These are phyloP conservation scores for Drosophila yakuba DNA, from an alignment of 1,140 invertebrate species.

Conservation along the genomic window DNA sequence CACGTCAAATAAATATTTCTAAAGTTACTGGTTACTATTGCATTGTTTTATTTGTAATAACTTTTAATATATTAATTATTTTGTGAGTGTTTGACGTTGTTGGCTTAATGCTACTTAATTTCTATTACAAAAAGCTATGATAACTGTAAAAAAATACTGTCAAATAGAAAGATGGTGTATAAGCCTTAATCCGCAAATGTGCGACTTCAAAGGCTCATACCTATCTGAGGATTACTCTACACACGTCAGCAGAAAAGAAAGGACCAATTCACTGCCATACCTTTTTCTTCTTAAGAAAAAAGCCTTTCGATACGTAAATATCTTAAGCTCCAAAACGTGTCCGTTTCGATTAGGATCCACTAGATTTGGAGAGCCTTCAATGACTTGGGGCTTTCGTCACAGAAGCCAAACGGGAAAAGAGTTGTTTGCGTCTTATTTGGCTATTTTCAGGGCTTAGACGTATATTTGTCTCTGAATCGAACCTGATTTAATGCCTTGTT, in stretches of 20 bases:
- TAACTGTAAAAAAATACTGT: neutral
- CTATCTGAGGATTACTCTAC: constrained; percentile 10
- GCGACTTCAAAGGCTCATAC: constrained; percentile 6
- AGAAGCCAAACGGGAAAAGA: constrained; percentile 43
- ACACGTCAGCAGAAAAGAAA: constrained; percentile 20
- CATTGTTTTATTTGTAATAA: neutral
- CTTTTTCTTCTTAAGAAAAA: constrained; percentile 4
- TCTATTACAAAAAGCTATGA: too few species aligned
- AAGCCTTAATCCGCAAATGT: constrained; percentile 17
- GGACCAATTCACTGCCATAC: neutral
- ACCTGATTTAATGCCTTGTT: constrained; percentile 63
- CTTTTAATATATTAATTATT: too few species aligned
- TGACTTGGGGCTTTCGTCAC: constrained; percentile 50
- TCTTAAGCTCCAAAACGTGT: constrained; percentile 58
- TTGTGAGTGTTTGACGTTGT: too few species aligned
- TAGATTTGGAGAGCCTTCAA: constrained; percentile 32
- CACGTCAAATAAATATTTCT: too few species aligned
- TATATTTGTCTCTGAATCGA: constrained; percentile 56
- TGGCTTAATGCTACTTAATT: too few species aligned
- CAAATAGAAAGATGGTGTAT: neutral
- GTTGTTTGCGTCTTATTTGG: constrained; percentile 69
- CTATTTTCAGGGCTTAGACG: constrained; percentile 64
- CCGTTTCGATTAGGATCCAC: constrained; percentile 34
- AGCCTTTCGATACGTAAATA: constrained; percentile 34
- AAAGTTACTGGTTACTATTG: too few species aligned